These are phyloP conservation scores for Drosophila pruinosa DNA, from an alignment of 1,140 invertebrate species.

Conservation along the genomic window DNA sequence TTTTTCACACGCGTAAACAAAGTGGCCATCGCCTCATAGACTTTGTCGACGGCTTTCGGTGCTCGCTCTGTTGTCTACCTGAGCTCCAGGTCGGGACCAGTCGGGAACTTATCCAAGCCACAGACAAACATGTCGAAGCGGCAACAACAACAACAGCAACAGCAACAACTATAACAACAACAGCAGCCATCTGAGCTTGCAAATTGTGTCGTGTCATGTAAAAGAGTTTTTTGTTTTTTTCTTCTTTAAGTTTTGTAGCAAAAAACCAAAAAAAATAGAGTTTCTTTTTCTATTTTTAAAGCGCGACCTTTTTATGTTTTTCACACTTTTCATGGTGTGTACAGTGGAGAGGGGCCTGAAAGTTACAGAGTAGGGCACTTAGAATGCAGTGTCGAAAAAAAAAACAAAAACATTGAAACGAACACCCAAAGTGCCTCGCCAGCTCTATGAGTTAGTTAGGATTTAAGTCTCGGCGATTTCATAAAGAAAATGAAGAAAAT, in stretches of 20 bases:
- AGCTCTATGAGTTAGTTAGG: conserved; percentile 62
- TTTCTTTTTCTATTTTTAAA: conserved; percentile 57
- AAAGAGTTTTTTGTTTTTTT: conserved; percentile 49
- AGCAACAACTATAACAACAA: conserved; percentile 31
- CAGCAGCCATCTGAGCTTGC: conserved; percentile 56
- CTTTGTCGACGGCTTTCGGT: conserved; percentile 27
- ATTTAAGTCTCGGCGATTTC: conserved; percentile 6
- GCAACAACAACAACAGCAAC: conserved; percentile 38
- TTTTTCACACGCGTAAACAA: conserved; percentile 74
- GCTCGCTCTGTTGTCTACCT: conserved; percentile 21
- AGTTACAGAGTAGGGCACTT: conserved; percentile 13
- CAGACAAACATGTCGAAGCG: conserved; percentile 76
- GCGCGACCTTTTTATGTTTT: conserved; percentile 72
- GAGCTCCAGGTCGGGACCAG: conserved; percentile 14
- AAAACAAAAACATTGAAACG: conserved; percentile 63
- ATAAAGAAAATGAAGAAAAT: conserved; percentile 28
- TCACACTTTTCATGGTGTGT: conserved; percentile 59
- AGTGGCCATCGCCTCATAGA: conserved; percentile 28
- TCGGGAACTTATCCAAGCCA: conserved; percentile 43
- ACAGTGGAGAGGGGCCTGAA: neutral
- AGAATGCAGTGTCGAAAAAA: conserved; percentile 17
- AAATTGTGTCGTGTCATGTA: conserved; percentile 79
- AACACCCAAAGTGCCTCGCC: conserved; percentile 61
- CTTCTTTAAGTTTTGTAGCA: conserved; percentile 42
- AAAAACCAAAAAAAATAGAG: conserved; percentile 8